phyloP scores from a whole-genome alignment of 2,797 vertebrate species.

The Myotis findleyi region DNA sequence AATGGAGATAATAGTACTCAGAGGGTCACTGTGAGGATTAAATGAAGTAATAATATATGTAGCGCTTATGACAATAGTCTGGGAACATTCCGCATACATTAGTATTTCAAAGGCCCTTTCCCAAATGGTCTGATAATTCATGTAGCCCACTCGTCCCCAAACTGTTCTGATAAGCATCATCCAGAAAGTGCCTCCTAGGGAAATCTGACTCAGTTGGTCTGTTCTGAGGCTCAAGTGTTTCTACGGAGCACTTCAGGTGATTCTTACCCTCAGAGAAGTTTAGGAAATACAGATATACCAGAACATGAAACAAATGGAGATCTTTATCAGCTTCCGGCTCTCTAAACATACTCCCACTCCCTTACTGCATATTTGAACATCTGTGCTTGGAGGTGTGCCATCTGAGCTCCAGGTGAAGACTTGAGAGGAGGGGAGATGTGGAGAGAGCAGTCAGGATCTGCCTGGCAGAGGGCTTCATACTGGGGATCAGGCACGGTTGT shows the following conservation, averaged over 20 bases:
- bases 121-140: neutral
- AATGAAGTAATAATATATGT: neutral
- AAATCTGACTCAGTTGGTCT: neutral
- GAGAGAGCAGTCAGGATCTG: neutral
- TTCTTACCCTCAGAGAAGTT: neutral
- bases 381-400: neutral
- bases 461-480: neutral
- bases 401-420: neutral
- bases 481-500: neutral
- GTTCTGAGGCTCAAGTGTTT: neutral
- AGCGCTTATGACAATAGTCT: neutral
- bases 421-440: neutral
- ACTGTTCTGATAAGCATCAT: neutral
- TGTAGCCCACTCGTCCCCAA: neutral
- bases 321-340: rapidly evolving
- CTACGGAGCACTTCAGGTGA: neutral
- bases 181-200: neutral
- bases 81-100: neutral
- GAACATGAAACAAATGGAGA: neutral
- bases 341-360: neutral
- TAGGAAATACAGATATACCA: neutral
- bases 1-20: neutral
- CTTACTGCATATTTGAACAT: neutral
- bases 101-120: neutral
- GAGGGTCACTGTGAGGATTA: neutral